Evolutionary conservation across 37 sponge, comb jelly and placozoan species (phyloP), one percentile per base, ranked within the genome.

Genomic region (Corticium candelabrum): DNA sequence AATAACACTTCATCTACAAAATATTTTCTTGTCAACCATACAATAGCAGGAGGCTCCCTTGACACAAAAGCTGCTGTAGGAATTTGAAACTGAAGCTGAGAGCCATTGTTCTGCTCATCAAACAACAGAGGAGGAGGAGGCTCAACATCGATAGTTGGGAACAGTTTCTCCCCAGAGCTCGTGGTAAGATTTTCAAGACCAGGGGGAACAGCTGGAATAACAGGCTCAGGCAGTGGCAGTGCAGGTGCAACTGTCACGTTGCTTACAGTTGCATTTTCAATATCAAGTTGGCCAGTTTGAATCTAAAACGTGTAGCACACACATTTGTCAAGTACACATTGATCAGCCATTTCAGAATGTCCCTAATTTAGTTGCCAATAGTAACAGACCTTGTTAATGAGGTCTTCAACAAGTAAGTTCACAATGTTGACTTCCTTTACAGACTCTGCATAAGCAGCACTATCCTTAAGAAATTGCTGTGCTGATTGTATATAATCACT

Each of bases 161-260:
- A 50, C 62, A 50, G 15, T 11, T 21, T 50, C 62, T 50, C 15
- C 62, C 62, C 62, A 21, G 11, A 11, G 62, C 62, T 50, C 15
- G 68, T 62, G 82, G 41, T 69, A 30, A 30, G 33, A 39, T 79
- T 56, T 21, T 76, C 37, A 35, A 43, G 75, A 36, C 41, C 72
- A 2, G 87, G 87, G 1, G 91, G 91, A 2, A 90, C 74, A 40
- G 75, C 76, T 1, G 91, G 91, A 31, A 74, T 38, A 39, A 69
- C 34, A 27, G 91, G 87, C 41, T 81, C 74, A 30, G 83, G 43
- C 1, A 85, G 85, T 33, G 83, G 77, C 0, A 36, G n/a, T 1
- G 91, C 87, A 39, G 82, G 80, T 2, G 78, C 41, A 1, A 87
- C 77, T 1, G 78, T 35, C 27, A 87, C n/a, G 21, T 78, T 78